Evolutionary conservation across 2,113 vertebrate genomes (phyloP).

Genomic region (Platycercus adscitus): DNA sequence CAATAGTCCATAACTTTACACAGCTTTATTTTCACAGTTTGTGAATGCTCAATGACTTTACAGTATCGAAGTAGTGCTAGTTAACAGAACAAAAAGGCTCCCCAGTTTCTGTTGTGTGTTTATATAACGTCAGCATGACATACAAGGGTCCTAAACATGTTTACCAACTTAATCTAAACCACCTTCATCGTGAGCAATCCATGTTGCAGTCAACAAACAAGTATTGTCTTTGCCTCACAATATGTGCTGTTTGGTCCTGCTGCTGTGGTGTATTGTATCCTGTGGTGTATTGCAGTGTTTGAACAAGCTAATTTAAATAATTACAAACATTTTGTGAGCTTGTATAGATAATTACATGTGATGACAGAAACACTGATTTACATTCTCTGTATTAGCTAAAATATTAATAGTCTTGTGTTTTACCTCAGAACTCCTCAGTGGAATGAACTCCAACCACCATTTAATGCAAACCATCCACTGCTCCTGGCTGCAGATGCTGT

Average conservation of each 20-base stretch:
- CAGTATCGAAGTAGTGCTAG: neutral
- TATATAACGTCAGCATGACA: slow-evolving; percentile 29
- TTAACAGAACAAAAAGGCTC: slow-evolving; percentile 12
- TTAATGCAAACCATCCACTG: slow-evolving; percentile 93
- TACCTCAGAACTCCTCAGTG: slow-evolving; percentile 93
- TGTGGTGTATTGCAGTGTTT: slow-evolving; percentile 58
- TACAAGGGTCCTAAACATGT: neutral
- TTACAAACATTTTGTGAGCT: slow-evolving; percentile 71
- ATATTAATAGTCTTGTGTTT: slow-evolving; percentile 78
- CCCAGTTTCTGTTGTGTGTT: slow-evolving; percentile 15
- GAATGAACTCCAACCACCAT: slow-evolving; percentile 97
- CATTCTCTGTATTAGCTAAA: slow-evolving; percentile 68
- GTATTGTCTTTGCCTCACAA: neutral
- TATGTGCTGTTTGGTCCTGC: neutral
- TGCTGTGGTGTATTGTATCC: slow-evolving; percentile 50
- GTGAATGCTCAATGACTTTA: slow-evolving; percentile 32
- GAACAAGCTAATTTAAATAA: slow-evolving; percentile 75
- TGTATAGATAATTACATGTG: slow-evolving; percentile 74
- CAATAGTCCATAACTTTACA: slow-evolving; percentile 57
- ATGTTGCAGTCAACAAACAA: slow-evolving; percentile 7
- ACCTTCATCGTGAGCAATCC: neutral
- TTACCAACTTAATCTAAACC: slow-evolving; percentile 17
- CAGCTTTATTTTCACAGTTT: slow-evolving; percentile 58
- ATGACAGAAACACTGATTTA: slow-evolving; percentile 76
- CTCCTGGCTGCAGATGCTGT: slow-evolving; percentile 93